Conservation (phyloP, 2,888 invertebrate genomes). For the Perdita meconis region DNA sequence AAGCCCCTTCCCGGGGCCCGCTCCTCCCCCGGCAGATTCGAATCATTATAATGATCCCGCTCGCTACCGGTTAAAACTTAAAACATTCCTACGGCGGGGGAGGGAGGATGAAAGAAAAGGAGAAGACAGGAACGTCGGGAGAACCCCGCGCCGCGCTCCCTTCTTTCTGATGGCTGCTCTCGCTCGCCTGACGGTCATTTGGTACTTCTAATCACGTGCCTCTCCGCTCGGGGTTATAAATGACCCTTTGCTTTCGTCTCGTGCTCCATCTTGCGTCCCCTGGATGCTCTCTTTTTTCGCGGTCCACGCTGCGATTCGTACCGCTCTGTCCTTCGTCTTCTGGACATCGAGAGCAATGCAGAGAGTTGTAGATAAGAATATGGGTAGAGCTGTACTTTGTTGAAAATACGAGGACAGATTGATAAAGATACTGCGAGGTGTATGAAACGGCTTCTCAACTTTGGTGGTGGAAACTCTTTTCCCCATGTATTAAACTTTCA, state of each 20-base stretch:
- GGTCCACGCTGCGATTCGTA: conserved; percentile 60
- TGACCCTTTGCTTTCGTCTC: conserved; percentile 74
- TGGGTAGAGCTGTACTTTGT: no score
- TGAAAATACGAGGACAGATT: no score
- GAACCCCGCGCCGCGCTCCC: conserved; percentile 22
- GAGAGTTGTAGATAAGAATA: no score
- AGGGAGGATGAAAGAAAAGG: conserved; percentile 18
- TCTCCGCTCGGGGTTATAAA: conserved; percentile 75
- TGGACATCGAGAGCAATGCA: background rate
- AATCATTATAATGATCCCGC: conserved; percentile 82
- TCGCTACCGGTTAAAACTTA: conserved; percentile 78
- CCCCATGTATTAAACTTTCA: no score
- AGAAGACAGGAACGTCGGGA: conserved; percentile 36
- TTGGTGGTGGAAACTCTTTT: no score
- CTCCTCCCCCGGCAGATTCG: conserved; percentile 75
- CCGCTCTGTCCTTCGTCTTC: conserved; percentile 40
- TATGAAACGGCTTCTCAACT: no score
- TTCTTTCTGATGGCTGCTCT: conserved; percentile 48
- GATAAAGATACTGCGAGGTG: no score
- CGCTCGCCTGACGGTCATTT: conserved; percentile 70
- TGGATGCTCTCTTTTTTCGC: conserved; percentile 61
- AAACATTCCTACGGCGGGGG: conserved; percentile 73
- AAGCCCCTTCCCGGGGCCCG: conserved; percentile 38
- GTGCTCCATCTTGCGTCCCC: conserved; percentile 72
- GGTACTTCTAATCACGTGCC: conserved; percentile 78